Evolutionary conservation across 2,113 vertebrate genomes (phyloP).

Genomic region (Scopus umbretta): DNA sequence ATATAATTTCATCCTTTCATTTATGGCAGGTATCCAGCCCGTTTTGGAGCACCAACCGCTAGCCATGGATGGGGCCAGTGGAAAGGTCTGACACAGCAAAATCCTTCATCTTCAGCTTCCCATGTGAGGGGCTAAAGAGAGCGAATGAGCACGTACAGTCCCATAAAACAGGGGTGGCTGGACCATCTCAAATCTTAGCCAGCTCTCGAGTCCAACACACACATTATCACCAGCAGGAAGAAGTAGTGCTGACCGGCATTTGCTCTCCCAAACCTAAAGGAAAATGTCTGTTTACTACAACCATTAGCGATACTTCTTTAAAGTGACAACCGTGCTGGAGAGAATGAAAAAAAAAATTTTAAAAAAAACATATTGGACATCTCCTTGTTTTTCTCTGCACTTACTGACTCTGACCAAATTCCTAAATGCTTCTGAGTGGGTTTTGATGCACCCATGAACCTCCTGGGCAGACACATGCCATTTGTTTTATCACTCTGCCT

Average conservation of each 20-base stretch:
- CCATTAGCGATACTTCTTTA: neutral
- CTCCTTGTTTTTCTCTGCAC: neutral
- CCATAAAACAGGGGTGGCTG: neutral
- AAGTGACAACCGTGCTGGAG: neutral
- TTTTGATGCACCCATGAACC: neutral
- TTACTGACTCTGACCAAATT: neutral
- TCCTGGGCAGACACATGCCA: neutral
- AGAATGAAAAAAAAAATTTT: neutral
- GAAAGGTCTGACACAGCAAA: neutral
- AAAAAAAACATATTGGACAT: too few species aligned
- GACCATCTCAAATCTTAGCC: neutral
- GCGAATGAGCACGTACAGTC: neutral
- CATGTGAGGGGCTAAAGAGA: neutral
- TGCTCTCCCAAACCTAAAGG: neutral
- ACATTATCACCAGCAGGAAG: neutral
- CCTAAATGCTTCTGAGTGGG: neutral
- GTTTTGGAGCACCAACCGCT: neutral
- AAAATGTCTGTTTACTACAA: neutral
- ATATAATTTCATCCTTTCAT: slow-evolving; percentile 14
- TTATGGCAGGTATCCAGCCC: neutral
- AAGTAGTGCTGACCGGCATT: neutral
- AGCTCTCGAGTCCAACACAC: neutral
- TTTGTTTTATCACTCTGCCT: neutral
- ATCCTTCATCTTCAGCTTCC: neutral
- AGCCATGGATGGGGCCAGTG: neutral